phyloP scores from a whole-genome alignment of 2,797 vertebrate genomes.

The Pristis pectinata region DNA sequence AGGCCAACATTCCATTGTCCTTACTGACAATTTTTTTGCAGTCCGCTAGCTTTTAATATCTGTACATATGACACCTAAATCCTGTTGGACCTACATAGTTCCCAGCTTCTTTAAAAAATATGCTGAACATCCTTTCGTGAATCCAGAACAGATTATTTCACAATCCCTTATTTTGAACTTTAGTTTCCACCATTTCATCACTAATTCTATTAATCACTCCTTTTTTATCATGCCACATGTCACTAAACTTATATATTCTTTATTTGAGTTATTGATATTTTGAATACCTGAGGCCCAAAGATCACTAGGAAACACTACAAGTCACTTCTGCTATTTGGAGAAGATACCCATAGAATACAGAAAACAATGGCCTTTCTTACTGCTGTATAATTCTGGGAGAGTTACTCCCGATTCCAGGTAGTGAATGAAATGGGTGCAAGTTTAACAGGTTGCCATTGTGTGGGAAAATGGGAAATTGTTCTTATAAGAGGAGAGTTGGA shows the following conservation, averaged over 20 bases:
- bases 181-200: no score
- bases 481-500: neutral
- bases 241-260: no score
- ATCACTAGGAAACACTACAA: no score
- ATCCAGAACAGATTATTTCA: no score
- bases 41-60: neutral
- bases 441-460: neutral
- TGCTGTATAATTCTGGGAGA: neutral
- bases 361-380: neutral
- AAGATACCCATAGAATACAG: no score
- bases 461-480: neutral
- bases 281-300: no score
- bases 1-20: neutral
- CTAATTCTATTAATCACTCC: no score
- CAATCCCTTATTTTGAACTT: no score
- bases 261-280: no score
- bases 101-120: neutral
- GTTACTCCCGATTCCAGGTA: neutral
- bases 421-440: neutral
- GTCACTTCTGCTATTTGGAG: no score
- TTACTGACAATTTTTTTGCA: neutral
- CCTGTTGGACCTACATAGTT: neutral
- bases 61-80: neutral
- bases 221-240: no score
- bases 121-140: no score